Evolutionary conservation across 30 jellyfish, hydroid and myxozoan genomes (phyloP).

Genomic region (Haliclystus octoradiatus): DNA sequence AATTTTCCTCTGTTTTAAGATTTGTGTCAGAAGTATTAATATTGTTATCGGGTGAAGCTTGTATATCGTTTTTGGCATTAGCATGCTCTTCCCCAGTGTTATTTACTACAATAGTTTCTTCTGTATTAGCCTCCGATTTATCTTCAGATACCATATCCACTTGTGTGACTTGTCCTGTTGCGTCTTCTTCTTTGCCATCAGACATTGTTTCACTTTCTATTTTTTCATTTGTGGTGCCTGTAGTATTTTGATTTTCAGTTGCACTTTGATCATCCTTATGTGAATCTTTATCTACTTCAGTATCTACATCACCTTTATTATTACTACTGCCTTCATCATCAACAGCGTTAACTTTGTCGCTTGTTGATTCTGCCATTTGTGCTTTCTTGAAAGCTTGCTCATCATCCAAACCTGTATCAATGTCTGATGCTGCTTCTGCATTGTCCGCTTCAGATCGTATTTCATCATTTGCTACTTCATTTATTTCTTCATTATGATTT

Average conservation of each 20-base stretch:
- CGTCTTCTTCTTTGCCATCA: not conserved
- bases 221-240: not conserved
- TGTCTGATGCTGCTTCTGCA: too few species aligned
- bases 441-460: not conserved
- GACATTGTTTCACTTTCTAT: not conserved
- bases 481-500: too few species aligned
- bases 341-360: not conserved
- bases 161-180: too few species aligned
- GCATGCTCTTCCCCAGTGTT: too few species aligned
- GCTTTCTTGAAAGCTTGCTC: too few species aligned
- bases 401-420: too few species aligned
- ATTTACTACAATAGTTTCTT: too few species aligned
- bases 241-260: not conserved
- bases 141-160: too few species aligned
- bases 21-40: slow-evolving; percentile 4
- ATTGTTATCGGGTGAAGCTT: not conserved
- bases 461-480: not conserved
- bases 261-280: not conserved
- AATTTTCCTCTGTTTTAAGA: slow-evolving; percentile 2
- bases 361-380: not conserved
- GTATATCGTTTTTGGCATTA: slow-evolving; percentile 1
- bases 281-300: not conserved
- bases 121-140: too few species aligned
- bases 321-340: not conserved
- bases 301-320: not conserved